Base-by-base conservation (phyloP, 1,140 invertebrate species). In the Solen grandis region DNA sequence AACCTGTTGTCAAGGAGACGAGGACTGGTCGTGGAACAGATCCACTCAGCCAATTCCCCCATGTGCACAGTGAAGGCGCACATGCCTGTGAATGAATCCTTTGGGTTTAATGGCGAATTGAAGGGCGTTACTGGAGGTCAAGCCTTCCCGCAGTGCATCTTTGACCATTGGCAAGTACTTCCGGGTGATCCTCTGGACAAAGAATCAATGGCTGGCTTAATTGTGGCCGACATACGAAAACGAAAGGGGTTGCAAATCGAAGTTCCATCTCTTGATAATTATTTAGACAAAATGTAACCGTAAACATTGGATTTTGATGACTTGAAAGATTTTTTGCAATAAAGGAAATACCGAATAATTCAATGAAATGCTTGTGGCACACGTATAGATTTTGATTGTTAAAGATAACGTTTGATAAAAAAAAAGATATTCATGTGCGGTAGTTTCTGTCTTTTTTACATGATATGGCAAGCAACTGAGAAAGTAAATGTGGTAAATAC, bases 111-210 rank as follows among this genome's bases (percentile, higher is more conserved):
- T 75, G 98, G 98, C 90, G 98, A 99, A 94, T 94, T 99, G 76
- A 95, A 98, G 88, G 98, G 97, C 89, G 98, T 98, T 93, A 99
- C 99, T 78, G 98, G 98, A 85, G 99, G 99, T 60, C 98, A 99
- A 93, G 99, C 99, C 86, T 99, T 99, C 96, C 99, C 99, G 90
- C 99, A 99, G 93, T 99, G 98, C 93, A 98, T 99, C 84, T 99
- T 99, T 92, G 99, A 99, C 92, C 99, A 99, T 92, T 99, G 99
- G 99, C 98, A 99, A 93, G 93, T 99, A 70, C 94, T 99, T 89
- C 97, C 97, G 82, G 98, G 98, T 89, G 97, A 99, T 93, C 98
- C 99, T 76, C 93, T 95, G 88, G 97, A 99, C 86, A 62, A 93
- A 33, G 93, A 93, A 79, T 95, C 95, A 90, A 96, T 96, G 92